Evolutionary conservation across 1,140 invertebrate genomes (phyloP), one percentile per base, ranked within the genome.

Genomic region (Brachionus koreanus): DNA sequence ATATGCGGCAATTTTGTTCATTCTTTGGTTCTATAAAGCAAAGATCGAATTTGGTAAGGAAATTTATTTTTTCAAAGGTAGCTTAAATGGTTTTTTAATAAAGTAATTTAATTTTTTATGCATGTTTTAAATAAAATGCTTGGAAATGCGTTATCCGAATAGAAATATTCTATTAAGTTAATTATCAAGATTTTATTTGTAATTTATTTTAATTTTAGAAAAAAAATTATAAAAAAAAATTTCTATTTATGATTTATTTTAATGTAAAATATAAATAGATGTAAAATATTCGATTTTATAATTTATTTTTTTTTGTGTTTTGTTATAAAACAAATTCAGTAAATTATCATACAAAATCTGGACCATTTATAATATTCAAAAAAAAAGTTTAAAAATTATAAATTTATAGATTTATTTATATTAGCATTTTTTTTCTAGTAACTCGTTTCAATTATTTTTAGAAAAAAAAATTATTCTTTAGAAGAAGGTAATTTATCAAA

Each of bases 251-350:
- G 19, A 57, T 57, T 57, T 19, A 57, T 57, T 57, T 57, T 57
- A 57, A 57, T 57, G 49, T 57, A 19, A 57, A 57, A 57, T 57
- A 57, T 57, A 57, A 57, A 57, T 57, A 57, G 49, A 57, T 57
- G 49, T 57, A 57, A 57, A 57, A 57, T 57, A 57, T 57, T 57
- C 49, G 49, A 57, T 57, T 57, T 57, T 57, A 57, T 57, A 57
- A 57, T 57, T 57, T 57, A 57, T 57, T 57, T 57, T 42, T n/a
- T 57, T 57, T 29, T 29, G 29, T 29, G 29, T 29, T 29, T 29
- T 57, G 49, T 57, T 57, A 57, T 57, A 57, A 57, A 57, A 57
- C 49, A 57, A 57, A 57, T 57, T 57, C 49, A 57, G 49, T 23
- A 57, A 57, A 57, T 57, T 57, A 57, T 57, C 49, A 57, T 57